These are phyloP conservation scores for Casuarius casuarius DNA, from an alignment of 2,113 vertebrate species.

Conservation along the genomic window DNA sequence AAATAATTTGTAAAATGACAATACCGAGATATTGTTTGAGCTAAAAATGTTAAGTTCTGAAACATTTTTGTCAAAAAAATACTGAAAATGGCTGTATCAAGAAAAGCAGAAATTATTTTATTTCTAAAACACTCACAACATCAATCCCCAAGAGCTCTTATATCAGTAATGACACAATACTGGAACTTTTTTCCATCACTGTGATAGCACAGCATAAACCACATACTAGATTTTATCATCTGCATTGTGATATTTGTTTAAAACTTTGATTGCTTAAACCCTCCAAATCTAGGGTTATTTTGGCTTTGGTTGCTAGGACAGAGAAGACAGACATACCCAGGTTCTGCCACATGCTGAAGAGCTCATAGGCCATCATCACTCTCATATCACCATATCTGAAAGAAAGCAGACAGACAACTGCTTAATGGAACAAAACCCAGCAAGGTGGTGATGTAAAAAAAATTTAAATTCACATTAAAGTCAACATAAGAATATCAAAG, in stretches of 20 bases:
- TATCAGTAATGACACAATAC: too few species aligned
- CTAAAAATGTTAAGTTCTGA: too few species aligned
- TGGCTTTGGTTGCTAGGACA: background rate
- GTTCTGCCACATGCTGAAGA: conserved; percentile 93
- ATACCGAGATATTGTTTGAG: too few species aligned
- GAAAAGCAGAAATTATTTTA: too few species aligned
- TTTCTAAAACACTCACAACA: too few species aligned
- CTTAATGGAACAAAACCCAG: background rate
- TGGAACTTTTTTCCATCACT: too few species aligned
- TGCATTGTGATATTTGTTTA: too few species aligned
- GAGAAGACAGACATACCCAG: conserved; percentile 75
- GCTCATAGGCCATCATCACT: conserved; percentile 91
- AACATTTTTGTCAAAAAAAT: too few species aligned
- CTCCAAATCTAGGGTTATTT: background rate
- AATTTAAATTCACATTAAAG: background rate
- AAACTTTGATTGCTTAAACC: background rate
- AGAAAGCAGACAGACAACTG: conserved; percentile 25
- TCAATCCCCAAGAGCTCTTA: too few species aligned
- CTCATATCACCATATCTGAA: conserved; percentile 88
- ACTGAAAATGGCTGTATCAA: too few species aligned
- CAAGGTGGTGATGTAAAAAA: background rate
- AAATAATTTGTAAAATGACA: background rate
- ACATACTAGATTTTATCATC: too few species aligned
- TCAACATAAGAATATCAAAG: background rate
- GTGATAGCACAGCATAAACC: too few species aligned